Evolutionary conservation across 1,140 invertebrate genomes (phyloP).

Genomic region (Zaprionus capensis): DNA sequence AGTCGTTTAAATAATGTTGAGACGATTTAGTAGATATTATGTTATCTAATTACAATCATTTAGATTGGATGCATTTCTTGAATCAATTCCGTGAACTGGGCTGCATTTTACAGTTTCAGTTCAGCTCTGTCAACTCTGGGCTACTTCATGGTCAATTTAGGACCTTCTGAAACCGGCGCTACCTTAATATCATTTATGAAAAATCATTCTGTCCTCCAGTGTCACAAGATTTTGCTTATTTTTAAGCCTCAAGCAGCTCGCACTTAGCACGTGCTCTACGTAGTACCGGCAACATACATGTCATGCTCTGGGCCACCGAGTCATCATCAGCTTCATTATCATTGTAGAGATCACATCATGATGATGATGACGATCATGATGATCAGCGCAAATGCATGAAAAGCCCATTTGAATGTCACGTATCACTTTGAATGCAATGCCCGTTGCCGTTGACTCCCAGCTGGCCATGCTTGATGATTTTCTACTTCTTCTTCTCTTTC

Average conservation of each 20-base stretch:
- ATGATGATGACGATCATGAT: constrained; percentile 9
- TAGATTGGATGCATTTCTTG: background rate
- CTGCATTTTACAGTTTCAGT: no score
- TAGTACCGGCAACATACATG: constrained; percentile 3
- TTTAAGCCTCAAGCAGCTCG: constrained; percentile 15
- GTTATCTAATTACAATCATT: background rate
- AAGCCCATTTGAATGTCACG: constrained; percentile 42
- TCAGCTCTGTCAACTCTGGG: no score
- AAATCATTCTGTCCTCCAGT: constrained; percentile 16
- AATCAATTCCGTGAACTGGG: background rate
- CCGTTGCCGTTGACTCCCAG: constrained; percentile 18
- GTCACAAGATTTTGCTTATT: constrained; percentile 9
- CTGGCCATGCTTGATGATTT: constrained; percentile 12
- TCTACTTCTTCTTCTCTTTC: background rate
- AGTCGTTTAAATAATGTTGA: background rate
- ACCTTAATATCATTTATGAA: background rate
- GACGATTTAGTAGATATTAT: background rate
- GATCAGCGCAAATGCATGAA: constrained; percentile 22
- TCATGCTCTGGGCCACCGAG: constrained; percentile 12
- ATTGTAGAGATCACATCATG: background rate
- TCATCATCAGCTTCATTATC: constrained; percentile 14
- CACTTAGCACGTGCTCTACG: constrained; percentile 21
- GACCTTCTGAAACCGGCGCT: background rate
- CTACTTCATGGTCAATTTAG: background rate
- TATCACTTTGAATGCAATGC: constrained; percentile 33